Evolutionary conservation across 2,113 vertebrate species (phyloP).

Genomic region (Ancistrus triradiatus): DNA sequence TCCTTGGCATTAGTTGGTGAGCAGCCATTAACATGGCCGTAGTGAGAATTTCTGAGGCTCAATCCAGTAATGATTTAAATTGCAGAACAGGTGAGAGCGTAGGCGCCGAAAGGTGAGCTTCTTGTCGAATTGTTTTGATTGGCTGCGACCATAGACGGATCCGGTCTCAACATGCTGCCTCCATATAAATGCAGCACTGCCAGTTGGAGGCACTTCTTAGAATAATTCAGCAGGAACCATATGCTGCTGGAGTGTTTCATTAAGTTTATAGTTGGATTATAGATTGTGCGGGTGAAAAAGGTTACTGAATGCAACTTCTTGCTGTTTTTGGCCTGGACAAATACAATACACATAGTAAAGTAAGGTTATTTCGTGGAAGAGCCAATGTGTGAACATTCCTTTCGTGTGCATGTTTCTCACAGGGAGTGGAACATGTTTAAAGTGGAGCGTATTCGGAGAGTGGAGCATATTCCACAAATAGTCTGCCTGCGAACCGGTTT

Average conservation of each 20-base stretch:
- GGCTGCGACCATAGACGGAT: slow-evolving; percentile 21
- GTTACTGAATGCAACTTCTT: not conserved
- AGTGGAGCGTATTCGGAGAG: too few species aligned
- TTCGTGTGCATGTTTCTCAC: slow-evolving; percentile 17
- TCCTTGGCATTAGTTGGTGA: slow-evolving; percentile 13
- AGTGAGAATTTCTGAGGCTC: not conserved
- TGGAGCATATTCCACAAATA: too few species aligned
- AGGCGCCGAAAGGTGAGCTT: slow-evolving; percentile 3
- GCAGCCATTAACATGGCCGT: slow-evolving; percentile 10
- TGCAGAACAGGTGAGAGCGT: slow-evolving; percentile 18
- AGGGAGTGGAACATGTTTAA: too few species aligned
- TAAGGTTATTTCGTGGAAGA: not conserved
- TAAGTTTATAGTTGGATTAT: slow-evolving; percentile 37
- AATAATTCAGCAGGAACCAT: slow-evolving; percentile 36
- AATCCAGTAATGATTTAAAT: slow-evolving; percentile 21
- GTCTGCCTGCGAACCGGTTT: too few species aligned
- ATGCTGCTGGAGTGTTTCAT: slow-evolving; percentile 47
- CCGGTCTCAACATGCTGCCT: slow-evolving; percentile 42
- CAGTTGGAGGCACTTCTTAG: slow-evolving; percentile 48
- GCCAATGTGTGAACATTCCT: too few species aligned
- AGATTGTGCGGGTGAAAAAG: slow-evolving; percentile 11
- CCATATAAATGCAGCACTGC: slow-evolving; percentile 39
- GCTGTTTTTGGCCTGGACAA: not conserved
- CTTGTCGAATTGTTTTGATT: slow-evolving; percentile 37
- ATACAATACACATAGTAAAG: not conserved